These are phyloP conservation scores for Lates calcarifer DNA, from an alignment of 2,113 vertebrate species.

Conservation along the genomic window DNA sequence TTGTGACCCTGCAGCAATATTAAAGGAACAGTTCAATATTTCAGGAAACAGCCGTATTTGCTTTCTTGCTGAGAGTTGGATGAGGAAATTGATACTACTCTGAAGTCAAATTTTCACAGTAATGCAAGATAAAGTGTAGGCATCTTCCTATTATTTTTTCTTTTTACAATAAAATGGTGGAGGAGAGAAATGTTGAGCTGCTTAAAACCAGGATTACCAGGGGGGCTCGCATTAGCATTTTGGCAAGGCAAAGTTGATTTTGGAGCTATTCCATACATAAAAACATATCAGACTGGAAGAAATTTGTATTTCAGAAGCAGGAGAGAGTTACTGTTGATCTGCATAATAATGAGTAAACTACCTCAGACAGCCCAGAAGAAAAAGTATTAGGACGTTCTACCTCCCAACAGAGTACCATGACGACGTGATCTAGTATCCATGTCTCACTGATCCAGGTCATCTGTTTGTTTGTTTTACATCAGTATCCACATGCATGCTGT, in stretches of 20 bases:
- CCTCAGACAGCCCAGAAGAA: background rate
- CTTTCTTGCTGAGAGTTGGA: background rate
- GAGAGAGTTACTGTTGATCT: background rate
- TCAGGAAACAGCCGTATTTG: background rate
- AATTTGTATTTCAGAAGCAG: background rate
- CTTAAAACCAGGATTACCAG: background rate
- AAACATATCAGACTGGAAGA: background rate
- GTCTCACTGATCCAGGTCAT: constrained; percentile 9
- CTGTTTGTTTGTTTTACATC: constrained; percentile 15
- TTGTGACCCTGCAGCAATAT: background rate
- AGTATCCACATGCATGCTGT: constrained; percentile 40
- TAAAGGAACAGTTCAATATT: background rate
- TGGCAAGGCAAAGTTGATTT: constrained; percentile 19
- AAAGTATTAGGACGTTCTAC: background rate
- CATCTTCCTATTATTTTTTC: background rate
- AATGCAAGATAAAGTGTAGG: background rate
- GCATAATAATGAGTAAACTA: constrained; percentile 1
- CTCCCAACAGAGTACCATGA: constrained; percentile 16
- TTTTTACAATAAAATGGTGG: background rate
- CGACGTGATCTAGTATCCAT: constrained; percentile 12
- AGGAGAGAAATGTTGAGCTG: background rate
- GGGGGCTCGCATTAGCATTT: constrained; percentile 6
- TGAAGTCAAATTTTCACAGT: background rate
- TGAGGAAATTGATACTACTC: background rate
- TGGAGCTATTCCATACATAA: constrained; percentile 5